phyloP scores from a whole-genome alignment of 2,797 vertebrate genomes.

The Melanotaenia nigrans region DNA sequence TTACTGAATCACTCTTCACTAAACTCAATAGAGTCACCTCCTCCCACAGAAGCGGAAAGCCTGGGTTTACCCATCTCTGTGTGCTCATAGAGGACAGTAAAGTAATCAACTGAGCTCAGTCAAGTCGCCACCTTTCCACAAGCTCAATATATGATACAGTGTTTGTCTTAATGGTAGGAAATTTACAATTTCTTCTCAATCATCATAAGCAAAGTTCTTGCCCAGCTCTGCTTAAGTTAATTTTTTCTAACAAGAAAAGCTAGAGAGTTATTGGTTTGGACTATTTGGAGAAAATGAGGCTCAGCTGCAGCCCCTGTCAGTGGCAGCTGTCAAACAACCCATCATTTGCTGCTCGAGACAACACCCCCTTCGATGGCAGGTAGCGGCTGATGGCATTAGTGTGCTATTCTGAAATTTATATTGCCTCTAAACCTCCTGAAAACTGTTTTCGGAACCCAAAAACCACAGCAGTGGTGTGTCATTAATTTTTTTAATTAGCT shows the following conservation, averaged over 20 bases:
- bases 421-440: background rate
- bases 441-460: constrained; percentile 13
- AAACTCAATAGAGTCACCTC: constrained; percentile 49
- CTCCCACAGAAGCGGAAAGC: constrained; percentile 35
- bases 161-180: constrained; percentile 31
- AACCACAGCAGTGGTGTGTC: constrained; percentile 30
- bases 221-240: constrained; percentile 7
- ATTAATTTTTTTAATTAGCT: constrained; percentile 64
- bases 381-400: background rate
- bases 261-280: background rate
- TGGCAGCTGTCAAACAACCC: background rate
- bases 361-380: background rate
- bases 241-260: background rate
- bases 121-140: constrained; percentile 15
- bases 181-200: constrained; percentile 31
- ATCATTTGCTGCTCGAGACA: background rate
- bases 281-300: constrained; percentile 3
- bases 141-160: constrained; percentile 34
- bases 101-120: constrained; percentile 42
- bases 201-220: constrained; percentile 15
- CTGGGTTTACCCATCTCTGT: constrained; percentile 11
- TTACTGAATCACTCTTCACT: constrained; percentile 60
- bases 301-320: background rate
- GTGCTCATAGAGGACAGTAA: constrained; percentile 11
- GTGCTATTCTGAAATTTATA: background rate